A percentile compares a stretch with the other conserved stretches of the same genome.
These are phyloP conservation scores for Cuniculus paca DNA, from an alignment of 2,797 vertebrate genomes.

Conservation along the genomic window DNA sequence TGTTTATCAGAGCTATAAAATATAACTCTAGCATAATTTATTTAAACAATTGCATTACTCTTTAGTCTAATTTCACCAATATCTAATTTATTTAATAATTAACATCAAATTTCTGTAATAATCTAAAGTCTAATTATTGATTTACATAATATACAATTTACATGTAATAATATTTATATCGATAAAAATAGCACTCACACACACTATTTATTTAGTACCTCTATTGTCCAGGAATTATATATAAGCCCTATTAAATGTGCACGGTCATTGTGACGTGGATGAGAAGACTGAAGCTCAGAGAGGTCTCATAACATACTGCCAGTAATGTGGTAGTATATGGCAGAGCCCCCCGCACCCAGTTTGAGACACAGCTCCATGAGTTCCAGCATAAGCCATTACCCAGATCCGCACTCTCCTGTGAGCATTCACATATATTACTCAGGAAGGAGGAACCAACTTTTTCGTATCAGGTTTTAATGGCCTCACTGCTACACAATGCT, in stretches of 20 bases:
- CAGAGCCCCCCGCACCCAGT: fast-evolving
- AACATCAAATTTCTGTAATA: neutral
- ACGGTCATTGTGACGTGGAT: neutral
- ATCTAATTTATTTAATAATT: neutral
- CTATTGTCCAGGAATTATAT: neutral
- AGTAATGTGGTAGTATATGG: neutral
- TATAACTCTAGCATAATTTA: neutral
- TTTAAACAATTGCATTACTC: neutral
- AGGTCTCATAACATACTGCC: neutral
- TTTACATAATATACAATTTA: neutral
- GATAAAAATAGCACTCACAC: neutral
- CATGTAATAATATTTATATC: neutral
- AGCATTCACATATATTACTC: neutral
- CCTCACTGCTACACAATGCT: neutral
- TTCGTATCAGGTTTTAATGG: neutral
- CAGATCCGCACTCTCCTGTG: neutral
- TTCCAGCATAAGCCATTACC: fast-evolving
- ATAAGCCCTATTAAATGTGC: neutral
- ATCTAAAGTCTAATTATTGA: neutral
- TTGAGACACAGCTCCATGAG: neutral
- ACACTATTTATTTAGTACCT: neutral
- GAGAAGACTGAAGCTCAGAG: neutral
- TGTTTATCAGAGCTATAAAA: neutral
- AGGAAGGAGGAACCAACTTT: neutral
- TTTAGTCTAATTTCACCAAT: neutral